Evolutionary conservation across 2,888 invertebrate species (phyloP).

Genomic region (Cerceris rybyensis): DNA sequence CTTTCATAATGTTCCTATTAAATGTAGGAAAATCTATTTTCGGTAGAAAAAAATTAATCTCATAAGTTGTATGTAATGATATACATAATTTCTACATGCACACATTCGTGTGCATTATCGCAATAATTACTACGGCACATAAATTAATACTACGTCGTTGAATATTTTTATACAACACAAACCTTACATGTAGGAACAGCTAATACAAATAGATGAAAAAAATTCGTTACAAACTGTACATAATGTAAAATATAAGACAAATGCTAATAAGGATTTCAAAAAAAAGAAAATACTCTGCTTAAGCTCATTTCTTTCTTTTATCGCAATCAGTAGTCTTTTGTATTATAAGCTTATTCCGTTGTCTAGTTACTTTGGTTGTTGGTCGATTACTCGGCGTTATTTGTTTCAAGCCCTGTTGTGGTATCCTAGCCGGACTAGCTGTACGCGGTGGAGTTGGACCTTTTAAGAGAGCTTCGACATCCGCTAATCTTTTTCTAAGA

Average conservation of each 20-base stretch:
- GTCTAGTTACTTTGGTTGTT: slow-evolving; percentile 90
- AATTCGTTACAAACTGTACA: slow-evolving; percentile 23
- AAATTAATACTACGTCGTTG: neutral
- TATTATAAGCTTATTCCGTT: slow-evolving; percentile 92
- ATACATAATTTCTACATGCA: neutral
- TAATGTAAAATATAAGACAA: slow-evolving; percentile 17
- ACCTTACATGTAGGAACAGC: neutral
- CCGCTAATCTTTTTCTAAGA: slow-evolving; percentile 75
- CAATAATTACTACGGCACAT: neutral
- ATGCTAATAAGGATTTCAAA: neutral
- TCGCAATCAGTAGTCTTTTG: slow-evolving; percentile 84
- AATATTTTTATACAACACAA: neutral
- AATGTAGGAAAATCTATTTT: too few species aligned
- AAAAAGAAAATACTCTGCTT: neutral
- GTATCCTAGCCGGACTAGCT: slow-evolving; percentile 83
- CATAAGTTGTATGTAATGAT: neutral
- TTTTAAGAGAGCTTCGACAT: slow-evolving; percentile 77
- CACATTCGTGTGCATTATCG: neutral
- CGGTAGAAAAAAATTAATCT: neutral
- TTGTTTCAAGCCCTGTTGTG: slow-evolving; percentile 88
- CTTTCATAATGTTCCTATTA: too few species aligned
- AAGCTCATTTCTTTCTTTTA: slow-evolving; percentile 62
- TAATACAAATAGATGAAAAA: neutral
- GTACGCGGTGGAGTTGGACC: slow-evolving; percentile 61
- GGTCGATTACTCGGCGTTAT: slow-evolving; percentile 85